These are phyloP conservation scores for Ericerus pela DNA, from an alignment of 1,140 invertebrate species.

Conservation along the genomic window DNA sequence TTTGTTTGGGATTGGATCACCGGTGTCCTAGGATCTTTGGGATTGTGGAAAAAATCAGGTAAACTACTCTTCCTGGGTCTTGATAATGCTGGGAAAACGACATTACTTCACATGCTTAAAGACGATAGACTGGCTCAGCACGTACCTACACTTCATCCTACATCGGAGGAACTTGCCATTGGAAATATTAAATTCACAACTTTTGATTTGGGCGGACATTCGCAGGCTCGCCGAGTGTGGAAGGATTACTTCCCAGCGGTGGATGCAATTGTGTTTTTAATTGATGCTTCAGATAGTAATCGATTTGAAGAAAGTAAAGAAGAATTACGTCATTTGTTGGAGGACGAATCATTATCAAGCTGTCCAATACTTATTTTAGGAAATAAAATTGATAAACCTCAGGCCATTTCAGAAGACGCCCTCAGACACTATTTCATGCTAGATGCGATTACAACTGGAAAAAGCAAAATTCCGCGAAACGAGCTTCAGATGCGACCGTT, in stretches of 20 bases:
- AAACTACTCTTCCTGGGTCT: constrained; percentile 94
- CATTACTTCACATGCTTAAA: constrained; percentile 97
- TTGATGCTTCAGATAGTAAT: constrained; percentile 82
- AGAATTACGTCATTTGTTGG: constrained; percentile 75
- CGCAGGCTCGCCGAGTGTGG: constrained; percentile 96
- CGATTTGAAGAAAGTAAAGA: constrained; percentile 84
- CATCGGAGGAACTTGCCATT: constrained; percentile 97
- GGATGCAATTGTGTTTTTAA: constrained; percentile 96
- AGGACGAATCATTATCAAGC: constrained; percentile 89
- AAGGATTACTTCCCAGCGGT: constrained; percentile 99
- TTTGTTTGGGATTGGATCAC: constrained; percentile 89
- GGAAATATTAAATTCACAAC: constrained; percentile 99
- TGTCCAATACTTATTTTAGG: constrained; percentile 95
- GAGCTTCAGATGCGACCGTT: constrained; percentile 87
- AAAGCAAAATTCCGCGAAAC: constrained; percentile 74
- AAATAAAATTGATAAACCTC: constrained; percentile 97
- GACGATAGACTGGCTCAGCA: constrained; percentile 98
- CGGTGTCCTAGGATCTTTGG: constrained; percentile 85
- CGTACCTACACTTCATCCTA: constrained; percentile 97
- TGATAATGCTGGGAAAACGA: constrained; percentile 99
- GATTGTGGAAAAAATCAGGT: constrained; percentile 96
- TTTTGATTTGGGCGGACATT: constrained; percentile 98
- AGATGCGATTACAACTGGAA: constrained; percentile 91
- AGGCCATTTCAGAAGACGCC: constrained; percentile 93
- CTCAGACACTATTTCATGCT: constrained; percentile 83